These are phyloP conservation scores for Murina feae DNA, from an alignment of 2,113 vertebrate species.

Conservation along the genomic window DNA sequence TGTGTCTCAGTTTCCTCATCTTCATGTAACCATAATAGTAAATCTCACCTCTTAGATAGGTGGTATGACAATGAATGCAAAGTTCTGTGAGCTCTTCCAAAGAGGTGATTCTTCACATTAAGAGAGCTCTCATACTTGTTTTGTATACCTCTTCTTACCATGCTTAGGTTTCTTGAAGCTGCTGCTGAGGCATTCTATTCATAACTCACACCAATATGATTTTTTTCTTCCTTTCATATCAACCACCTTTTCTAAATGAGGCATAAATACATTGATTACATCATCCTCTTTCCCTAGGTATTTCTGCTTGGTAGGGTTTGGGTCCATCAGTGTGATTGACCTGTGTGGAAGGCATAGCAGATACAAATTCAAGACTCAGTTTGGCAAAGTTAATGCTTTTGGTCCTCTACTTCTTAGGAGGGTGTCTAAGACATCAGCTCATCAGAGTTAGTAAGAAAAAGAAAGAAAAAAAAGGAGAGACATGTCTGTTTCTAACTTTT, in stretches of 20 bases:
- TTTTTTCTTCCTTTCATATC: background rate
- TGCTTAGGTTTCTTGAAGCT: background rate
- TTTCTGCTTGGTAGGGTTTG: background rate
- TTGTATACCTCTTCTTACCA: background rate
- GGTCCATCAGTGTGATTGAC: background rate
- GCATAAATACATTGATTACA: background rate
- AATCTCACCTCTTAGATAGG: background rate
- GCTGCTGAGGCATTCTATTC: background rate
- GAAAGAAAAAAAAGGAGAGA: background rate
- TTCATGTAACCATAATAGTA: background rate
- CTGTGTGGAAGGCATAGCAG: background rate
- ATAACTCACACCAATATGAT: background rate
- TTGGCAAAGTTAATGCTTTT: background rate
- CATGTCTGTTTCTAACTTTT: background rate
- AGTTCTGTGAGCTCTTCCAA: background rate
- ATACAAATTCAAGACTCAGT: background rate
- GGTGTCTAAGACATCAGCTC: background rate
- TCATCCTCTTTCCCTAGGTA: background rate
- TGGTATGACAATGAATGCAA: background rate
- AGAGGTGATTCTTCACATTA: background rate
- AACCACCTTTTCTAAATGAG: background rate
- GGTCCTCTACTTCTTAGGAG: background rate
- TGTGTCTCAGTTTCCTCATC: background rate
- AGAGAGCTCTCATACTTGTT: background rate
- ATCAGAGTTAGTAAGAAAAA: background rate